Evolutionary conservation across 92 coral and sea anemone genomes (phyloP).

Genomic region (Palythoa caribaeorum): DNA sequence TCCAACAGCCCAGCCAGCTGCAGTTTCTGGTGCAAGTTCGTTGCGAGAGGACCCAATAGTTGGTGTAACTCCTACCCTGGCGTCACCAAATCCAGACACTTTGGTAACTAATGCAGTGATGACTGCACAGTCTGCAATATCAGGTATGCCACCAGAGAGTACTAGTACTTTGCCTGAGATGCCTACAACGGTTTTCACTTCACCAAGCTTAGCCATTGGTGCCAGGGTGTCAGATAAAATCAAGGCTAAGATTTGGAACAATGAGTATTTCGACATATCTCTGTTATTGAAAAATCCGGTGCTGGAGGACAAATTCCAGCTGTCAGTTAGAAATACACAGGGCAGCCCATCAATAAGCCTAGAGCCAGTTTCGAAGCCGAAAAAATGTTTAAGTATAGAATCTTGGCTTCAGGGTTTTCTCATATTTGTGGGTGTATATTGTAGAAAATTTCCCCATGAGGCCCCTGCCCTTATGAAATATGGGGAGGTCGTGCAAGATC

Average conservation of each 20-base stretch:
- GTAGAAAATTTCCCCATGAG: conserved; percentile 56
- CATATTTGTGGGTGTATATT: conserved; percentile 57
- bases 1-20: too few species aligned
- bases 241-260: conserved; percentile 42
- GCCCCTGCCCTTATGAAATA: too few species aligned
- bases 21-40: too few species aligned
- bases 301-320: conserved; percentile 2
- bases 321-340: conserved; percentile 39
- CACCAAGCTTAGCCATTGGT: conserved; percentile 26
- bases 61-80: too few species aligned
- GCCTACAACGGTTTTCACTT: neutral
- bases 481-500: conserved; percentile 68
- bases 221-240: conserved; percentile 38
- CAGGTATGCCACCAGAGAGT: too few species aligned
- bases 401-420: conserved; percentile 54
- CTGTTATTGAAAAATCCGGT: conserved; percentile 36
- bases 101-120: too few species aligned
- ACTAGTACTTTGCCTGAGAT: neutral
- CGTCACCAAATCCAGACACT: too few species aligned
- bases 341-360: too few species aligned
- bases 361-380: conserved; percentile 48
- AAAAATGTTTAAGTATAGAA: conserved; percentile 36
- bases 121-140: too few species aligned
- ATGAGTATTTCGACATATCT: conserved; percentile 52
- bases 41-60: too few species aligned